Conservation (phyloP, 2,113 vertebrate genomes). For the Bubo bubo region DNA sequence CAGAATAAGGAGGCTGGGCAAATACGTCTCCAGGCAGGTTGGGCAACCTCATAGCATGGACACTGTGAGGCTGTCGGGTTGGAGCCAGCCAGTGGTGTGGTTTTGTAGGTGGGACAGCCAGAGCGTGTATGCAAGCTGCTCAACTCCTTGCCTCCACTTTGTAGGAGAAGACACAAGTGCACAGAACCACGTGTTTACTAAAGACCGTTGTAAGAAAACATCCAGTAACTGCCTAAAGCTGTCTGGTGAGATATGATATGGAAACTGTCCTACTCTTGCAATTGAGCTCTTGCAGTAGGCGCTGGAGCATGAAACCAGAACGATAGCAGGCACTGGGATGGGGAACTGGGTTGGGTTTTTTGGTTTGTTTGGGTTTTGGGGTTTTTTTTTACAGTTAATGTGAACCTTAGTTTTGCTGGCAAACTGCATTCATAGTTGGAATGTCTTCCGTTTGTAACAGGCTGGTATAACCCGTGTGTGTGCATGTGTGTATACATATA, state of each 20-base stretch:
- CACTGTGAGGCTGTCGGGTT: accelerated
- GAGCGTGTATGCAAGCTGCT: accelerated
- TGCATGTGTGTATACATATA: accelerated
- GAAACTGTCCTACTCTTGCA: neutral
- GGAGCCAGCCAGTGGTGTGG: neutral
- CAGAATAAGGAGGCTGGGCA: neutral
- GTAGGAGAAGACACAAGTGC: neutral
- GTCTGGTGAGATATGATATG: neutral
- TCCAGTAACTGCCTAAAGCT: neutral
- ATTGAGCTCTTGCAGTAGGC: neutral
- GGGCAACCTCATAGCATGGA: neutral
- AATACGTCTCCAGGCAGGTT: neutral
- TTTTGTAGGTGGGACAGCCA: neutral
- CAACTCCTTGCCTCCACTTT: neutral
- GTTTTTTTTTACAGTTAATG: neutral
- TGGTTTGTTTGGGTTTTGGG: neutral
- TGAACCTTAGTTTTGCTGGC: neutral
- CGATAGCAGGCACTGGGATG: neutral
- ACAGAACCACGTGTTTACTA: neutral
- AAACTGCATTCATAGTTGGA: neutral
- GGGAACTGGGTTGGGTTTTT: neutral
- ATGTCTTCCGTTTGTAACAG: accelerated
- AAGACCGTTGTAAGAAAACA: neutral
- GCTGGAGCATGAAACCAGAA: neutral
- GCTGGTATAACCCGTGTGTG: neutral